Evolutionary conservation across 1,140 invertebrate species (phyloP).

Genomic region (Pogonus chalceus): DNA sequence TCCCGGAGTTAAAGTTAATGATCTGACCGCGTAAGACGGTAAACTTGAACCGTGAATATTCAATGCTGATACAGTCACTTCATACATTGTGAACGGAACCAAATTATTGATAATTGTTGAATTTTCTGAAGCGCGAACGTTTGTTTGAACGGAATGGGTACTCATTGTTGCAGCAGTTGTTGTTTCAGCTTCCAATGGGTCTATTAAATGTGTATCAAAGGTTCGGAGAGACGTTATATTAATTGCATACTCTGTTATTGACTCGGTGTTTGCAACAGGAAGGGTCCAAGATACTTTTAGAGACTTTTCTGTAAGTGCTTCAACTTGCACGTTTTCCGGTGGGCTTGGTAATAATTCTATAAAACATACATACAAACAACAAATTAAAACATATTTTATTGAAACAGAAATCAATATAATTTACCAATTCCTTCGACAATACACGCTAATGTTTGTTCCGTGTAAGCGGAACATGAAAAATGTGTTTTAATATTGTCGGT

Average conservation of each 20-base stretch:
- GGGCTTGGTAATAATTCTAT: slow-evolving; percentile 61
- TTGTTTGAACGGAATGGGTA: slow-evolving; percentile 29
- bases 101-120: slow-evolving; percentile 48
- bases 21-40: slow-evolving; percentile 57
- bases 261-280: slow-evolving; percentile 50
- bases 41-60: slow-evolving; percentile 66
- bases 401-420: slow-evolving; percentile 15
- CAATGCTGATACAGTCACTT: slow-evolving; percentile 57
- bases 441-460: slow-evolving; percentile 69
- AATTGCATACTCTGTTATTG: slow-evolving; percentile 54
- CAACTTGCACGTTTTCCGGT: slow-evolving; percentile 57
- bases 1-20: slow-evolving; percentile 52
- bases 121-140: slow-evolving; percentile 45
- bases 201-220: slow-evolving; percentile 48
- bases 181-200: slow-evolving; percentile 35
- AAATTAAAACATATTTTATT: neutral
- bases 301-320: slow-evolving; percentile 55
- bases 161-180: neutral
- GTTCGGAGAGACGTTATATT: slow-evolving; percentile 59
- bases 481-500: slow-evolving; percentile 73
- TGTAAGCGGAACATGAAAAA: slow-evolving; percentile 70
- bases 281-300: slow-evolving; percentile 57
- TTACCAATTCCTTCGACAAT: slow-evolving; percentile 70
- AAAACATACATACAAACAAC: slow-evolving; percentile 16
- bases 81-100: slow-evolving; percentile 70